Evolutionary conservation across 2,888 invertebrate genomes (phyloP), one percentile per base, ranked within the genome.

Genomic region (Morinoia aosen): DNA sequence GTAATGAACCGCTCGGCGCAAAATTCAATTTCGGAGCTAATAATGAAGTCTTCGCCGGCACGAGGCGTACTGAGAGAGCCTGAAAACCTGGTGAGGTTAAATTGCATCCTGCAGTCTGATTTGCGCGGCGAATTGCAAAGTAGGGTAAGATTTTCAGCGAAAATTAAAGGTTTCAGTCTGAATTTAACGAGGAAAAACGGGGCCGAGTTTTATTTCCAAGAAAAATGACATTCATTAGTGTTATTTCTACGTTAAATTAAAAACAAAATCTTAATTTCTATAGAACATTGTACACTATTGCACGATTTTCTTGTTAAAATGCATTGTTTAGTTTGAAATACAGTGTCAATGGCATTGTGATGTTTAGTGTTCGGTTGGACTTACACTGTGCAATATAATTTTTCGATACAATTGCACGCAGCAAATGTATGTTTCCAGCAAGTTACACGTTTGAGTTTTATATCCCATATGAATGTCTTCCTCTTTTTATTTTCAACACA

Each of bases 1-100:
- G 48, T 39, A 39, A 90, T 90, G 90, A 39, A 90, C 90, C 40
- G 90, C 39, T 14, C 33, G 48, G 48, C 90, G 40, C 40, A 90
- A 90, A 90, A 90, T 90, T 90, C 90, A 48, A 90, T 90, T 48
- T 19, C 90, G 14, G 39, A 12, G 90, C 88, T 90, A 90, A 90
- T 90, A 48, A 90, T 40, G 39, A 90, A 90, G 48, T 90, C 76
- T 76, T 76, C 76, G 76, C 76, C 25, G 25, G 76, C 33, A 33
- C 33, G 76, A 76, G 76, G 76, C 33, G 33, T 76, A 33, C 76
- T 76, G 33, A 33, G 76, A 8, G 25, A 8, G 10, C 76, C 76
- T 14, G 25, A 33, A 33, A 76, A 76, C 25, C 76, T 33, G 76
- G 16, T 76, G 2, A 10, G 76, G 25, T 33, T 33, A 76, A 76